A percentile compares a stretch with the other conserved stretches of the same genome.
phyloP scores from a whole-genome alignment of 2,888 invertebrate species.

The Noctua janthina region DNA sequence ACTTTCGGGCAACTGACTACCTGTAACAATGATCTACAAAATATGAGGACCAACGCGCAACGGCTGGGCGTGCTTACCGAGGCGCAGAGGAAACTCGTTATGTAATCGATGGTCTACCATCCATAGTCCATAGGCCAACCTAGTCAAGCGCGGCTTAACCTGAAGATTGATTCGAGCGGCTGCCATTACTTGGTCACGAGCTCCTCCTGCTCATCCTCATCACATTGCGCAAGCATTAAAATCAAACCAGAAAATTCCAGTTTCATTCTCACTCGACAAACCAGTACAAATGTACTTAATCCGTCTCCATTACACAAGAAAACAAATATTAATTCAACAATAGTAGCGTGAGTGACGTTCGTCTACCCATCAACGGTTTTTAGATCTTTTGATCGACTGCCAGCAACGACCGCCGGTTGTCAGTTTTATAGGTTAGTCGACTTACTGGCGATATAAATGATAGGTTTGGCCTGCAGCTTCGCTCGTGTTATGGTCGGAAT shows the following conservation, averaged over 20 bases:
- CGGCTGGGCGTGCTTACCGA: too few relatives aligned
- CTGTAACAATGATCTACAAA: too few relatives aligned
- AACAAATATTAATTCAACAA: slow-evolving; percentile 67
- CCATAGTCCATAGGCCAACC: too few relatives aligned
- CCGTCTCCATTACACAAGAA: slow-evolving; percentile 55
- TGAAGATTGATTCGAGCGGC: too few relatives aligned
- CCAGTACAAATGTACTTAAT: slow-evolving; percentile 25
- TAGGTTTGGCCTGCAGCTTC: background rate
- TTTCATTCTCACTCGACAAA: background rate
- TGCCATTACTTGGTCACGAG: too few relatives aligned
- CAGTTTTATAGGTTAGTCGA: slow-evolving; percentile 71
- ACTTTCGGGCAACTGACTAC: too few relatives aligned
- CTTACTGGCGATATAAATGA: slow-evolving; percentile 66
- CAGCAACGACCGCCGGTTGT: slow-evolving; percentile 73
- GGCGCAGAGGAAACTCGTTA: too few relatives aligned
- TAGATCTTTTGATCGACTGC: slow-evolving; percentile 82
- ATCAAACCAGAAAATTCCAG: background rate
- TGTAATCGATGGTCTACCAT: too few relatives aligned
- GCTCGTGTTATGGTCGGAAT: background rate
- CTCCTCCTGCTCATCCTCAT: too few relatives aligned
- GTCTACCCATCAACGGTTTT: slow-evolving; percentile 77
- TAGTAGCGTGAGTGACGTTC: slow-evolving; percentile 72
- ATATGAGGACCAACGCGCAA: too few relatives aligned
- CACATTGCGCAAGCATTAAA: too few relatives aligned
- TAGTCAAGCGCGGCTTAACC: too few relatives aligned